phyloP scores from a whole-genome alignment of 2,113 vertebrate genomes.

The Pongo abelii region DNA sequence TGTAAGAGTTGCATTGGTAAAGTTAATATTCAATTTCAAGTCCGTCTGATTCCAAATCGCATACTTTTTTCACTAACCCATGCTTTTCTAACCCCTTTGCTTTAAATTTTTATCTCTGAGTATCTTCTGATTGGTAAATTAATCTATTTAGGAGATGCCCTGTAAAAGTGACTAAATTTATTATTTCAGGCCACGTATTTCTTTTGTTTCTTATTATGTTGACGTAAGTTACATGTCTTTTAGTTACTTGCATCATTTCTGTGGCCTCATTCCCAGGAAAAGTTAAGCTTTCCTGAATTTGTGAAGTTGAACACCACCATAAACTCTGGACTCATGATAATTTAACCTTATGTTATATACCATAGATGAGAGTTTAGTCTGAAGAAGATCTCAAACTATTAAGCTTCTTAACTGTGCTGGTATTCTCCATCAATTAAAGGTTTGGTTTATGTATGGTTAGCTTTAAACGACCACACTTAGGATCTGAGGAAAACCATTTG shows the following conservation, averaged over 20 bases:
- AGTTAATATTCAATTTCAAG: not conserved
- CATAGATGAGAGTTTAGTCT: not conserved
- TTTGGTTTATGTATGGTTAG: not conserved
- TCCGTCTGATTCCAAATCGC: not conserved
- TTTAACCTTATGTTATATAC: not conserved
- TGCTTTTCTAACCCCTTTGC: not conserved
- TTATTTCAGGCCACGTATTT: not conserved
- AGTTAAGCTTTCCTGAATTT: not conserved
- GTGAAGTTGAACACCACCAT: not conserved
- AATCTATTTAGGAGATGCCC: not conserved
- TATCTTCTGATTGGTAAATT: slow-evolving; percentile 12
- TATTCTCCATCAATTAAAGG: not conserved
- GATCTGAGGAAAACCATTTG: not conserved
- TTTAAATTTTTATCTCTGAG: slow-evolving; percentile 23
- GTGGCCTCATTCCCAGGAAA: not conserved
- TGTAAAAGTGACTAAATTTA: not conserved
- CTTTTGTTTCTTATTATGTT: not conserved
- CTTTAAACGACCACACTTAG: not conserved
- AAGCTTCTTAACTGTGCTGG: not conserved
- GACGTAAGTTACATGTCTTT: not conserved
- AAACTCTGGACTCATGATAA: not conserved
- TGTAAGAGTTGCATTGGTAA: not conserved
- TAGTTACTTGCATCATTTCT: not conserved
- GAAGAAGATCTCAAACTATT: not conserved
- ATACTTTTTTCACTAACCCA: not conserved